Evolutionary conservation across 2,797 vertebrate species (phyloP).

Genomic region (Periparus ater): DNA sequence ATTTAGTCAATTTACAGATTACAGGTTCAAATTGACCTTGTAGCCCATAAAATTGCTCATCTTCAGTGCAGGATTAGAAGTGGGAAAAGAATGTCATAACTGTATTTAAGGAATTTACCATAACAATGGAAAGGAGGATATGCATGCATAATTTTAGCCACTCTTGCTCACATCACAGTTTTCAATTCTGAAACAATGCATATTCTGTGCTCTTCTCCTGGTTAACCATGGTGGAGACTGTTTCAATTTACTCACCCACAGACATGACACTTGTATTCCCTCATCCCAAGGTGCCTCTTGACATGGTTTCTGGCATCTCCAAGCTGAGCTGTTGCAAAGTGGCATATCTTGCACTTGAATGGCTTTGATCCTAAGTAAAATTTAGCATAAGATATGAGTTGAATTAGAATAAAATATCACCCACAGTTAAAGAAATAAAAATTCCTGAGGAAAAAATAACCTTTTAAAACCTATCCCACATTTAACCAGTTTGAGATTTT

Average conservation of each 20-base stretch:
- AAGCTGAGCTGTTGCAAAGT: constrained; percentile 97
- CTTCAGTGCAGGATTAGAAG: constrained; percentile 80
- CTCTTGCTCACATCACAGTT: constrained; percentile 72
- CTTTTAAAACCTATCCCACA: constrained; percentile 42
- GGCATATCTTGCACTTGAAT: constrained; percentile 99
- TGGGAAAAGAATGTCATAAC: constrained; percentile 85
- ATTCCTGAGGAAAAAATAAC: constrained; percentile 43
- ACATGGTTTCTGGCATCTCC: constrained; percentile 98
- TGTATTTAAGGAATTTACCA: constrained; percentile 85
- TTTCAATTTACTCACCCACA: constrained; percentile 92
- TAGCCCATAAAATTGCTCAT: constrained; percentile 86
- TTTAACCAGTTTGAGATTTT: constrained; percentile 66
- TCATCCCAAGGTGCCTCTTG: constrained; percentile 98
- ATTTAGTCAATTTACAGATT: constrained; percentile 90
- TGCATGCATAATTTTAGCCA: constrained; percentile 80
- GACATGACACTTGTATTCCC: constrained; percentile 98
- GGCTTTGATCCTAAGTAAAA: constrained; percentile 94
- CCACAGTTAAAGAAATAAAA: constrained; percentile 64
- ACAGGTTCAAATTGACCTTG: constrained; percentile 87
- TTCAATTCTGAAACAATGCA: constrained; percentile 75
- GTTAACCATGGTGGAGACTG: constrained; percentile 55
- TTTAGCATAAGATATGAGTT: constrained; percentile 76
- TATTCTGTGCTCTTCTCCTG: constrained; percentile 52
- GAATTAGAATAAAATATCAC: constrained; percentile 73
- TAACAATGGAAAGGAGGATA: constrained; percentile 83